phyloP scores from a whole-genome alignment of 1,140 invertebrate species.

The Brachystomella parvula region DNA sequence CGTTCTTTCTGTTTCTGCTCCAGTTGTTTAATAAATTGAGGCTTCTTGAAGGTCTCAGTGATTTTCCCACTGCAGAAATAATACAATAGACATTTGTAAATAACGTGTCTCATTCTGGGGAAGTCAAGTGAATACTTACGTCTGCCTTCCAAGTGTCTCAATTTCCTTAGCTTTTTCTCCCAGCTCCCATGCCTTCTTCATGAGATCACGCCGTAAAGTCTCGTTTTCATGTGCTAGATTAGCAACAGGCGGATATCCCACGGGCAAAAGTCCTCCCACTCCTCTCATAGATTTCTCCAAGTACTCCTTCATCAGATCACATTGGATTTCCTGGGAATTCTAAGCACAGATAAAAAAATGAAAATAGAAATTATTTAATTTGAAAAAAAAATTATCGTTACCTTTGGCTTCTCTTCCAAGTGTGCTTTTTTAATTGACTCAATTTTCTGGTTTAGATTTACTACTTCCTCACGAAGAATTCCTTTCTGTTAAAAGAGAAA shows the following conservation, averaged over 20 bases:
- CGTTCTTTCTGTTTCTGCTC: too few relatives aligned
- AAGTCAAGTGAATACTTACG: background rate
- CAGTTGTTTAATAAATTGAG: too few relatives aligned
- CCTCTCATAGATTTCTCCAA: background rate
- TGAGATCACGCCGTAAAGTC: background rate
- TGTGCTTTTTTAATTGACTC: background rate
- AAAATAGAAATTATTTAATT: background rate
- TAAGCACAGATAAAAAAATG: background rate
- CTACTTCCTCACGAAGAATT: background rate
- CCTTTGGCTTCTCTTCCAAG: background rate
- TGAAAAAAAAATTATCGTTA: background rate
- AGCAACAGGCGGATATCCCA: background rate
- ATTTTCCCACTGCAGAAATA: conserved; percentile 1
- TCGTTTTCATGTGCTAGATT: background rate
- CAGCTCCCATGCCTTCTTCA: background rate
- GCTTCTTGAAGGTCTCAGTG: too few relatives aligned
- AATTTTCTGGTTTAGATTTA: background rate
- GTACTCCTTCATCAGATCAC: background rate
- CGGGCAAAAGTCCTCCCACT: background rate
- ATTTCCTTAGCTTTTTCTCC: background rate
- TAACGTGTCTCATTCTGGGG: background rate
- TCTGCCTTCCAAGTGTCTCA: background rate
- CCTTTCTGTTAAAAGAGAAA: too few relatives aligned
- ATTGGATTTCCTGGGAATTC: background rate
- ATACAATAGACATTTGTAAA: background rate